These are phyloP conservation scores for Stramonita haemastoma DNA, from an alignment of 2,888 invertebrate genomes.

Conservation along the genomic window DNA sequence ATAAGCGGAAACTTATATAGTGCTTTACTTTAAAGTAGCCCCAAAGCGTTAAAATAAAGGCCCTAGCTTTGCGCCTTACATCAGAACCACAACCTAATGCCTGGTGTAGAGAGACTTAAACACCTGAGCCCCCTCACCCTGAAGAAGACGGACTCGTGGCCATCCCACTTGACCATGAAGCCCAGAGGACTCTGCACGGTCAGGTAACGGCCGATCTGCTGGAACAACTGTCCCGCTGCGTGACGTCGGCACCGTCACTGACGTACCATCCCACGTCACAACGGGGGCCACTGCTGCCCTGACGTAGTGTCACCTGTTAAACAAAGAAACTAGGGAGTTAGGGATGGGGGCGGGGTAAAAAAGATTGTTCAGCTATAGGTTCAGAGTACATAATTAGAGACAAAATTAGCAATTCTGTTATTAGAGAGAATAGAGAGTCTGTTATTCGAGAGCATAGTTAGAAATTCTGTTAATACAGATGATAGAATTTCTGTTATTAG, in stretches of 20 bases:
- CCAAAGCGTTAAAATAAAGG: no score
- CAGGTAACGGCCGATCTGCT: slow-evolving; percentile 85
- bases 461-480: no score
- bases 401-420: no score
- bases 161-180: slow-evolving; percentile 87
- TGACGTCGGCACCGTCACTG: slow-evolving; percentile 58
- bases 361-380: no score
- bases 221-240: slow-evolving; percentile 84
- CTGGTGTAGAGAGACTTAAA: not conserved
- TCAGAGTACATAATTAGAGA: no score
- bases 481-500: no score
- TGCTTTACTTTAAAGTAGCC: not conserved
- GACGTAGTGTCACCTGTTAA: slow-evolving; percentile 44
- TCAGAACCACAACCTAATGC: no score
- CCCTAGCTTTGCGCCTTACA: no score
- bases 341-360: no score
- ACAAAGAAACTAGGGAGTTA: not conserved
- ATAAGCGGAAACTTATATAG: no score
- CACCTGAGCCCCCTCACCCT: slow-evolving; percentile 36
- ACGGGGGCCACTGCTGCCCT: slow-evolving; percentile 55
- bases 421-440: no score
- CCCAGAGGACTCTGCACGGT: slow-evolving; percentile 83
- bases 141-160: slow-evolving; percentile 76
- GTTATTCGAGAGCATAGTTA: no score
- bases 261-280: slow-evolving; percentile 58